phyloP scores from a whole-genome alignment of 2,888 invertebrate species.

The Andrena dorsata region DNA sequence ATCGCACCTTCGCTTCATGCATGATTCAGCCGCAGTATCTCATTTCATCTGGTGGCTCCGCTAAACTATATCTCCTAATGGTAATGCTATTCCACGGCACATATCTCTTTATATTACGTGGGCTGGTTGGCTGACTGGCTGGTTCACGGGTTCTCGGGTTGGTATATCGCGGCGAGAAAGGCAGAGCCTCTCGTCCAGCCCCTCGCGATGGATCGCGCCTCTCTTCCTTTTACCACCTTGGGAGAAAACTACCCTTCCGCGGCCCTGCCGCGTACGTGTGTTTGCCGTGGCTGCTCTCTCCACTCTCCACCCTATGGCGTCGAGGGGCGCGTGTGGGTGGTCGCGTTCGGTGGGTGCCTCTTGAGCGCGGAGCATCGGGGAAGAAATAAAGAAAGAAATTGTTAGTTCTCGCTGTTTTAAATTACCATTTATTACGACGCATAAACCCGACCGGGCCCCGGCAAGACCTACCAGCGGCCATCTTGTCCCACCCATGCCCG shows the following conservation, averaged over 20 bases:
- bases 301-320: background rate
- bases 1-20: slow-evolving; percentile 84
- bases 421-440: slow-evolving; percentile 85
- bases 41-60: slow-evolving; percentile 84
- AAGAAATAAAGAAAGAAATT: slow-evolving; percentile 85
- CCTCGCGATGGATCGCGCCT: slow-evolving; percentile 39
- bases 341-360: slow-evolving; percentile 49
- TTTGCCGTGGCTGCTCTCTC: slow-evolving; percentile 21
- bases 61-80: slow-evolving; percentile 85
- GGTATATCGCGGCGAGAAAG: slow-evolving; percentile 62
- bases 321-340: slow-evolving; percentile 21
- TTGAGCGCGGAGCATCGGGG: slow-evolving; percentile 64
- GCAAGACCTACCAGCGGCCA: slow-evolving; percentile 80
- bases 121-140: slow-evolving; percentile 78
- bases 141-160: slow-evolving; percentile 69
- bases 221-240: slow-evolving; percentile 65
- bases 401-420: slow-evolving; percentile 85
- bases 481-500: slow-evolving; percentile 79
- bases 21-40: slow-evolving; percentile 85
- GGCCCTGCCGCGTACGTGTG: slow-evolving; percentile 46
- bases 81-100: slow-evolving; percentile 84
- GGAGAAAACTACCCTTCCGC: slow-evolving; percentile 65
- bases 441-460: slow-evolving; percentile 81
- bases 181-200: slow-evolving; percentile 58
- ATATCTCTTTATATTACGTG: slow-evolving; percentile 85